Evolutionary conservation across 2,888 invertebrate genomes (phyloP).

Genomic region (Diplazon laetatorius): DNA sequence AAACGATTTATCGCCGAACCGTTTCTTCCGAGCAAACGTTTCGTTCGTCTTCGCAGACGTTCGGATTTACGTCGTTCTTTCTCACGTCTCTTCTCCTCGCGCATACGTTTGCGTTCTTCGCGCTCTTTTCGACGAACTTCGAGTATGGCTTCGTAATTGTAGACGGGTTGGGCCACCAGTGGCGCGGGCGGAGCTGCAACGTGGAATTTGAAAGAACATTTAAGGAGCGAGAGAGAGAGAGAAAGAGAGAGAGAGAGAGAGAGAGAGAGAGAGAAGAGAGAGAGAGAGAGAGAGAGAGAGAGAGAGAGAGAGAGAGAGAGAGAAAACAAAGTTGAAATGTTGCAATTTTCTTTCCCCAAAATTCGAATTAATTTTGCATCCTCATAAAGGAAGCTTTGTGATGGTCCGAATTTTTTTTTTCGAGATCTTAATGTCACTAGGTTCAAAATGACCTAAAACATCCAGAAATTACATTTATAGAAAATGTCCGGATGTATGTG

Average conservation of each 20-base stretch:
- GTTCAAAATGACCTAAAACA: too few relatives aligned
- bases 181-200: conserved; percentile 53
- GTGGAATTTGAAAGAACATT: neutral
- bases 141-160: conserved; percentile 80
- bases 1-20: conserved; percentile 55
- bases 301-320: too few relatives aligned
- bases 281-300: too few relatives aligned
- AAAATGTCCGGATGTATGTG: too few relatives aligned
- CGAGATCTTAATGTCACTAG: too few relatives aligned
- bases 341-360: too few relatives aligned
- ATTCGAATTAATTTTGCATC: too few relatives aligned
- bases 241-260: neutral
- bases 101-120: conserved; percentile 77
- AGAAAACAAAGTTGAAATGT: too few relatives aligned
- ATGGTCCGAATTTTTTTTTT: too few relatives aligned
- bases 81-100: conserved; percentile 76
- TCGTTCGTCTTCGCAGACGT: conserved; percentile 74
- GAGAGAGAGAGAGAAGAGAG: too few relatives aligned
- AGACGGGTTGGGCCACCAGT: conserved; percentile 75
- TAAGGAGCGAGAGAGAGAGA: neutral
- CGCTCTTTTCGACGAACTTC: conserved; percentile 78
- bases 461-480: too few relatives aligned
- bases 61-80: conserved; percentile 78
- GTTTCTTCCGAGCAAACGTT: conserved; percentile 60
- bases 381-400: too few relatives aligned